Base-by-base conservation (phyloP, 2,888 invertebrate genomes). In the Ommatoiulus sabulosus region DNA sequence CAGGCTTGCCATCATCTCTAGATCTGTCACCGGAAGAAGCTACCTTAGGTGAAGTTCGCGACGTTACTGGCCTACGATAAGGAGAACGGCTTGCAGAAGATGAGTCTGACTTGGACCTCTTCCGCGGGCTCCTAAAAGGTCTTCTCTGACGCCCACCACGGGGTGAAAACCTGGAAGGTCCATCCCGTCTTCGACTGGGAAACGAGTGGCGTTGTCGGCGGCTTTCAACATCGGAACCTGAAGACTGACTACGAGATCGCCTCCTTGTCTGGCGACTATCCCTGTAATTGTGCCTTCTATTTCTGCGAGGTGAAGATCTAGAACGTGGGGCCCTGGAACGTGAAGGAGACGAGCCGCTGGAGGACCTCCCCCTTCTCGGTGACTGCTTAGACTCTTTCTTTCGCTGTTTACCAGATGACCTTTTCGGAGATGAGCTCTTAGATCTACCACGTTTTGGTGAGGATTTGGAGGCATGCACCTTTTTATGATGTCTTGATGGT, bases 211-310 rank as follows among this genome's bases (percentile, higher is more conserved):
- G 88, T 10, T 48, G 48, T 4, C 43, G 57, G 17, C 88, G 24
- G 15, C 35, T 46, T 52, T 85, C 88, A 6, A 12, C 88, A 20
- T 85, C 88, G 2, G 88, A 88, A 24, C 43, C 43, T 15, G 88
- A 88, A 46, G 88, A 88, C 46, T n/a, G 46, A 24, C 88, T 88
- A 35, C 48, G 35, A 85, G 88, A 88, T 35, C 88, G 46, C 52
- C 57, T 87, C 35, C 87, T 52, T 24, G 87, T 20, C 35, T 63
- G 87, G 20, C 57, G 57, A 52, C n/a, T 63, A 44, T 57, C 87
- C 15, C 86, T 86, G 43, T 24, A 87, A 57, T 35, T 63, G 87
- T 87, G 87, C 8, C 87, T n/a, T 57, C 87, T 52, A 57, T 52
- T 63, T 52, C 87, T 87, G 20, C 44, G 46, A 8, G 87, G 87